Evolutionary conservation across 2,113 vertebrate genomes (phyloP).

Genomic region (Nanorana parkeri): DNA sequence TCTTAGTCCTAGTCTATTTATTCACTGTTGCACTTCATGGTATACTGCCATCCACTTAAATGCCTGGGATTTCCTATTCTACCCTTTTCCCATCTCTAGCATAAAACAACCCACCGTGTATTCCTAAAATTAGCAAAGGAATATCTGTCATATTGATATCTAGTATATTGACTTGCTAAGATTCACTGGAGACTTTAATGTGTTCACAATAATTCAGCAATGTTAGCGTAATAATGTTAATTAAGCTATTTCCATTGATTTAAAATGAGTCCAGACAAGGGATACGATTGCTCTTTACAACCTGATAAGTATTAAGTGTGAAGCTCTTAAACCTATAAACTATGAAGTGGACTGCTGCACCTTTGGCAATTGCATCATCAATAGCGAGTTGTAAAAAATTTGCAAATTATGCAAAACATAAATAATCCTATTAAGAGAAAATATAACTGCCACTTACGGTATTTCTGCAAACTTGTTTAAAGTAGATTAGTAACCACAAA

Average conservation of each 20-base stretch:
- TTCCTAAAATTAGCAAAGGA: slow-evolving; percentile 25
- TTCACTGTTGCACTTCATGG: slow-evolving; percentile 46
- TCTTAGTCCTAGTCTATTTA: slow-evolving; percentile 46
- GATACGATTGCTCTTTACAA: slow-evolving; percentile 4
- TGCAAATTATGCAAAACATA: too few relatives aligned
- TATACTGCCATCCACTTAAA: slow-evolving; percentile 42
- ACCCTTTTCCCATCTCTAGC: slow-evolving; percentile 37
- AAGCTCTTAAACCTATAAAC: too few relatives aligned
- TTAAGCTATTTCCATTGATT: slow-evolving; percentile 29
- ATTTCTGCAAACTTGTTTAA: too few relatives aligned
- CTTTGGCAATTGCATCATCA: too few relatives aligned
- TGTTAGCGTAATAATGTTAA: slow-evolving; percentile 49
- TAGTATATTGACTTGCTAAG: not conserved
- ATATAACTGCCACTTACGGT: too few relatives aligned
- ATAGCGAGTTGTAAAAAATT: too few relatives aligned
- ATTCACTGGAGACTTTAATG: slow-evolving; percentile 1
- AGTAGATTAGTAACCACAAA: too few relatives aligned
- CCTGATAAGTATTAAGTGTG: not conserved
- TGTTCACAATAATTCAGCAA: slow-evolving; percentile 47
- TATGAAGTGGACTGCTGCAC: too few relatives aligned
- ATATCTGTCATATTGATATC: slow-evolving; percentile 34
- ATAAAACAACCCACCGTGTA: slow-evolving; percentile 39
- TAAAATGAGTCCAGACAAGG: slow-evolving; percentile 11
- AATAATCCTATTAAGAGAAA: too few relatives aligned
- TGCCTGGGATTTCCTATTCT: slow-evolving; percentile 41